Conservation (phyloP, 2,113 vertebrate species). For the Puffinus mauretanicus region DNA sequence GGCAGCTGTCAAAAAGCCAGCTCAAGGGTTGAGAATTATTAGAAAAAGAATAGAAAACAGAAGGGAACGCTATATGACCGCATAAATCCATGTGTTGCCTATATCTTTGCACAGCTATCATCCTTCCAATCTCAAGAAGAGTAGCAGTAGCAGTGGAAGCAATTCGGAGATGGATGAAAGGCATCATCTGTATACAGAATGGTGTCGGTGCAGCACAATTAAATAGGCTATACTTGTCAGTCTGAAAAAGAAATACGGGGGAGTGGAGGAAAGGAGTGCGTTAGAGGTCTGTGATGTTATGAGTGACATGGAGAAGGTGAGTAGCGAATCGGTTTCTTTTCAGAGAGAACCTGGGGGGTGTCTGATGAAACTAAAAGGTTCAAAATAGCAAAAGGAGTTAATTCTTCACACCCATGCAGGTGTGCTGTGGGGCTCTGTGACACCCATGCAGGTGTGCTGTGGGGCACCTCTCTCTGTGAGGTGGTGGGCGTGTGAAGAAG, state of each 20-base stretch:
- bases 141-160: not conserved
- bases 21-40: not conserved
- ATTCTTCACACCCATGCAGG: rapidly evolving
- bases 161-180: not conserved
- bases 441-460: rapidly evolving
- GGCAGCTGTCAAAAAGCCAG: conserved; percentile 13
- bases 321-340: not conserved
- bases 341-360: not conserved
- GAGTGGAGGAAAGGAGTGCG: not conserved
- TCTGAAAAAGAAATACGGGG: not conserved
- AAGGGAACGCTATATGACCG: not conserved
- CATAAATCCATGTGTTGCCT: not conserved
- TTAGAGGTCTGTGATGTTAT: not conserved
- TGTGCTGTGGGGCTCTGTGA: rapidly evolving
- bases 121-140: not conserved
- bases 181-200: not conserved
- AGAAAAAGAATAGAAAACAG: not conserved
- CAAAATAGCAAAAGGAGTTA: not conserved
- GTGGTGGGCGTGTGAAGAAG: not conserved
- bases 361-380: not conserved
- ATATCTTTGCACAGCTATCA: not conserved
- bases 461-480: rapidly evolving
- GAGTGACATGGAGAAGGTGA: not conserved
- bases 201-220: not conserved
- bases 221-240: not conserved